Evolutionary conservation across 1,140 invertebrate genomes (phyloP), one percentile per base, ranked within the genome.

Genomic region (Drosophila eugracilis): DNA sequence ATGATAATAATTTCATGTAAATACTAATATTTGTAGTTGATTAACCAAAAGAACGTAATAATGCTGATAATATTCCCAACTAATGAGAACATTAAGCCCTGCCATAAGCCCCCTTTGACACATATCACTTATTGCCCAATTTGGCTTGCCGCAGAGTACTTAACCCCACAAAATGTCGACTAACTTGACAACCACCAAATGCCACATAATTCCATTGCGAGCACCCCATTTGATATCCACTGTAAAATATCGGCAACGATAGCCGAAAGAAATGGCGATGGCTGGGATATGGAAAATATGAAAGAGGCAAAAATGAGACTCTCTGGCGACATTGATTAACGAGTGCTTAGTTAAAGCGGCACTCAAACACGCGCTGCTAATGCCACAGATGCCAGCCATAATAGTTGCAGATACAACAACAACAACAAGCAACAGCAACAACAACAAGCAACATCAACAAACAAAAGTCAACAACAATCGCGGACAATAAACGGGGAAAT

Each of bases 331-430:
- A 83, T 74, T 83, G 78, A 78, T 83, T 83, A 84, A 74, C 78
- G 62, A 83, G 79, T 74, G 69, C 69, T 66, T 74, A 74, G 75
- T 77, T 74, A 69, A 84, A 50, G 75, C 52, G 39, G 44, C 70
- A 75, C 78, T 84, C 70, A 84, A 75, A 84, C 78, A 83, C 79
- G 78, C 80, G 79, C 79, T 83, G 81, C 76, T 81, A 59, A 69
- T 55, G 44, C 42, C 53, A 44, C 70, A 80, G 60, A 49, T 69
- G 52, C 9, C 22, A 41, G 37, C 44, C 14, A 45, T 45, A 45
- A 45, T 26, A 45, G 42, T 45, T 45, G 42, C 42, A 45, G 21
- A 39, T 53, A 65, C 70, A 73, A 36, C 63, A 69, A 30, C 47
- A 58, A 30, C 69, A 45, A 15, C 47, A 39, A 49, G 26, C 44